Conservation (phyloP, 2,888 invertebrate species). For the Caenorhabditis macrosperma region DNA sequence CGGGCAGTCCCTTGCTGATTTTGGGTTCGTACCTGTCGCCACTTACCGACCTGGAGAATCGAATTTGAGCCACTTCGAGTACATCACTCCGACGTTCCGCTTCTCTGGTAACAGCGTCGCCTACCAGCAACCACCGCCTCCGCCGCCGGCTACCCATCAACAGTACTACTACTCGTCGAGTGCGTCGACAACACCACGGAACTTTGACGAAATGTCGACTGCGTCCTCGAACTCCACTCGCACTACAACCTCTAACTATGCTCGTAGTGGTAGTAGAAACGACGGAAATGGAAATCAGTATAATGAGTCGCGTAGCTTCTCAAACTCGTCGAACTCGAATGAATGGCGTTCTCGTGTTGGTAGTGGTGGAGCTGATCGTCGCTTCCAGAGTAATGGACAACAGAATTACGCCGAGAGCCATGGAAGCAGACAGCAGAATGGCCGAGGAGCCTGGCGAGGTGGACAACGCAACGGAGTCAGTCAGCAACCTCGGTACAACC, state of each 20-base stretch:
- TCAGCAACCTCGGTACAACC: not conserved
- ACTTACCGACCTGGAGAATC: slow-evolving; percentile 67
- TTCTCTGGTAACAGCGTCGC: slow-evolving; percentile 23
- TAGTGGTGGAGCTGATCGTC: slow-evolving; percentile 2
- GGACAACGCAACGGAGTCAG: not conserved
- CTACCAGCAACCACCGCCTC: not conserved
- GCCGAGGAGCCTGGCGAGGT: slow-evolving; percentile 13
- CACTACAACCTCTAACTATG: slow-evolving; percentile 28
- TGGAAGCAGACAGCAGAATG: not conserved
- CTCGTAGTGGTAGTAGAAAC: slow-evolving; percentile 12
- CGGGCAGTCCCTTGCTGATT: slow-evolving; percentile 65
- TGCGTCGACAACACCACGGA: slow-evolving; percentile 13
- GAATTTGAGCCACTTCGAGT: slow-evolving; percentile 25
- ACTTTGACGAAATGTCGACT: slow-evolving; percentile 37
- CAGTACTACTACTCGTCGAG: slow-evolving; percentile 10
- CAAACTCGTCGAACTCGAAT: slow-evolving; percentile 31
- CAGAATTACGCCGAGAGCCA: slow-evolving; percentile 13
- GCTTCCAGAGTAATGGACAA: slow-evolving; percentile 13
- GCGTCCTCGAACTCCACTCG: slow-evolving; percentile 27
- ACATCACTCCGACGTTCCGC: slow-evolving; percentile 15
- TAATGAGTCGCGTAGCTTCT: slow-evolving; percentile 14
- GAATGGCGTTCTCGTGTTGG: slow-evolving; percentile 37
- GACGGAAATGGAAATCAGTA: slow-evolving; percentile 20
- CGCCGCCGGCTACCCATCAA: not conserved
- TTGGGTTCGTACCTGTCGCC: slow-evolving; percentile 74